phyloP scores from a whole-genome alignment of 2,888 invertebrate genomes.

The Ormyrus thymus region DNA sequence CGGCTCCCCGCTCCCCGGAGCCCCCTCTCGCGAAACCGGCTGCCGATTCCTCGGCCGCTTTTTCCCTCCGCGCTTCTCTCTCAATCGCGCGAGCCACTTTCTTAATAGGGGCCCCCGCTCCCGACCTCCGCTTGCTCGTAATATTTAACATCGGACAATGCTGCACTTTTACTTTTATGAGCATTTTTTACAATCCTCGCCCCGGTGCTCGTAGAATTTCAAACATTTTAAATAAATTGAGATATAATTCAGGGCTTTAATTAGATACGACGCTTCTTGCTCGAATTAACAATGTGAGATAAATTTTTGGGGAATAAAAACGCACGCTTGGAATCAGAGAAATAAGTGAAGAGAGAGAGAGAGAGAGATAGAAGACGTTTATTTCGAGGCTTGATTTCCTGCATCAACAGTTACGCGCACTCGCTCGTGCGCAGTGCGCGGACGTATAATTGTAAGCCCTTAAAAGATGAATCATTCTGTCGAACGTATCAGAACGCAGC shows the following conservation, averaged over 20 bases:
- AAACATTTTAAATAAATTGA: no score
- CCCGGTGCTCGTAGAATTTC: neutral
- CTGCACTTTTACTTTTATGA: neutral
- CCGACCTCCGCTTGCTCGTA: neutral
- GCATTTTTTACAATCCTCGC: neutral
- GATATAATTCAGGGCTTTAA: no score
- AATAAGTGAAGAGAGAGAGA: no score
- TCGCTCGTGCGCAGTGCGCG: constrained; percentile 2
- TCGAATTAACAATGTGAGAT: no score
- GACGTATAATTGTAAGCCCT: constrained; percentile 23
- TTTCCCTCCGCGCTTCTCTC: constrained; percentile 35
- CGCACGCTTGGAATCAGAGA: no score
- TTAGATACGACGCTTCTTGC: no score
- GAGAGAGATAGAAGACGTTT: no score
- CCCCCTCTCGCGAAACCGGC: neutral
- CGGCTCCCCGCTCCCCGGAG: neutral
- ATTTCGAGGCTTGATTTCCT: neutral
- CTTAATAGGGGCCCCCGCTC: constrained; percentile 28
- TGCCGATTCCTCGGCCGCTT: neutral
- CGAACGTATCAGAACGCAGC: constrained; percentile 4
- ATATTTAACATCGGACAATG: constrained; percentile 10
- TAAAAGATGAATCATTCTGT: constrained; percentile 28
- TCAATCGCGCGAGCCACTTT: constrained; percentile 38
- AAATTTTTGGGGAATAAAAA: no score
- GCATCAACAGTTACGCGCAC: constrained; percentile 34